A percentile compares a stretch with the other conserved stretches of the same genome.
Conservation (phyloP, 1,140 invertebrate species). For the Micrasema minimum region DNA sequence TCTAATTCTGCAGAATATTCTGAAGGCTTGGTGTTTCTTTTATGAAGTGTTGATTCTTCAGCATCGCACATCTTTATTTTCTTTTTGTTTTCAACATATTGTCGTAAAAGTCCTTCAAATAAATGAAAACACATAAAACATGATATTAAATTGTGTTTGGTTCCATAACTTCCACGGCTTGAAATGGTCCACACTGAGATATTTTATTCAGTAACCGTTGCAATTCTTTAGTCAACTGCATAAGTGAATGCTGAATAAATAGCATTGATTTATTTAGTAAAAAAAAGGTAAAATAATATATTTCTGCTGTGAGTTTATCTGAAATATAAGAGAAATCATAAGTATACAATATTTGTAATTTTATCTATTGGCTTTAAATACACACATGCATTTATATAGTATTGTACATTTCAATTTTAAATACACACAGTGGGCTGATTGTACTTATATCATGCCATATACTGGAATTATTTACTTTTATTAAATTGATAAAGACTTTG, state of each 20-base stretch:
- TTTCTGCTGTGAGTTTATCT: slow-evolving; percentile 30
- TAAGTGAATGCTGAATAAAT: slow-evolving; percentile 38
- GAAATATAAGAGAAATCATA: slow-evolving; percentile 19
- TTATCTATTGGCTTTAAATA: background rate
- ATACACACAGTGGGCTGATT: no score
- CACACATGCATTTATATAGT: background rate
- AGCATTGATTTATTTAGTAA: slow-evolving; percentile 42
- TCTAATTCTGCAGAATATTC: slow-evolving; percentile 8
- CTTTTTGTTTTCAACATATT: slow-evolving; percentile 8
- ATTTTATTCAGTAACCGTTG: slow-evolving; percentile 31
- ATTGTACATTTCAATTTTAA: background rate
- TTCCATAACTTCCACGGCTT: slow-evolving; percentile 33
- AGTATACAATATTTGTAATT: slow-evolving; percentile 8
- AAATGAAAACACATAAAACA: slow-evolving; percentile 37
- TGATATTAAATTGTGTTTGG: slow-evolving; percentile 15
- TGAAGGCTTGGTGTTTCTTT: background rate
- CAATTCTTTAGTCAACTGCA: slow-evolving; percentile 27
- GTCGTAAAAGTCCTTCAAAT: slow-evolving; percentile 10
- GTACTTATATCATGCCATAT: no score
- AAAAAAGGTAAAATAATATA: slow-evolving; percentile 33
- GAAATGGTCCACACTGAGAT: background rate
- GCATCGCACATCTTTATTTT: background rate
- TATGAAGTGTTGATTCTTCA: background rate
- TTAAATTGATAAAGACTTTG: no score
- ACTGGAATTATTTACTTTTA: no score